A percentile compares a stretch with the other conserved stretches of the same genome.
Conservation (phyloP, 2,888 invertebrate species). For the Ophioninae sp. region DNA sequence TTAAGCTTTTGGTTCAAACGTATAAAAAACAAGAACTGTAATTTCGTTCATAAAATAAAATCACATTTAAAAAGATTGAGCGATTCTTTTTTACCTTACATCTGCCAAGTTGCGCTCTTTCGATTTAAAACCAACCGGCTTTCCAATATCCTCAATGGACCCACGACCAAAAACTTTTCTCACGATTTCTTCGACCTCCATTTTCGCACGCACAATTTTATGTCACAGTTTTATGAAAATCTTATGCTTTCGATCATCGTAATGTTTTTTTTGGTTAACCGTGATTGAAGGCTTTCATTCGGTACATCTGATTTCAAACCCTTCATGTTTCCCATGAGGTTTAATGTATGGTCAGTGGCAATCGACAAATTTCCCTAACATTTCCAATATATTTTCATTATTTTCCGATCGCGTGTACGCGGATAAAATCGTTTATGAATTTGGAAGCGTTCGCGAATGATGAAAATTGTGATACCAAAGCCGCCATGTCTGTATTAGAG, state of each 20-base stretch:
- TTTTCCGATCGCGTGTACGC: neutral
- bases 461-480: neutral
- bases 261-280: slow-evolving; percentile 41
- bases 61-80: neutral
- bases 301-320: neutral
- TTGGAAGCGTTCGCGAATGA: slow-evolving; percentile 4
- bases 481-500: slow-evolving; percentile 39
- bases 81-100: slow-evolving; percentile 61
- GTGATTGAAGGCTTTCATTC: slow-evolving; percentile 13
- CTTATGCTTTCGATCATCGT: slow-evolving; percentile 4
- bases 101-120: slow-evolving; percentile 61
- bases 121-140: slow-evolving; percentile 56
- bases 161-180: slow-evolving; percentile 70
- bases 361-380: neutral
- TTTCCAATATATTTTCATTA: slow-evolving; percentile 4
- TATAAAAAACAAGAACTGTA: neutral
- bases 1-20: neutral
- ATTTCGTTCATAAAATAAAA: no score
- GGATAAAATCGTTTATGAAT: slow-evolving; percentile 3
- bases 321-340: slow-evolving; percentile 11
- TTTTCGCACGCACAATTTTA: slow-evolving; percentile 45
- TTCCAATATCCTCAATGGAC: slow-evolving; percentile 52
- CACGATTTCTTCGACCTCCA: slow-evolving; percentile 70
- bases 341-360: slow-evolving; percentile 3
- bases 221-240: slow-evolving; percentile 19